Evolutionary conservation across 2,888 invertebrate genomes (phyloP).

Genomic region (Pycnomerus fuliginosus): DNA sequence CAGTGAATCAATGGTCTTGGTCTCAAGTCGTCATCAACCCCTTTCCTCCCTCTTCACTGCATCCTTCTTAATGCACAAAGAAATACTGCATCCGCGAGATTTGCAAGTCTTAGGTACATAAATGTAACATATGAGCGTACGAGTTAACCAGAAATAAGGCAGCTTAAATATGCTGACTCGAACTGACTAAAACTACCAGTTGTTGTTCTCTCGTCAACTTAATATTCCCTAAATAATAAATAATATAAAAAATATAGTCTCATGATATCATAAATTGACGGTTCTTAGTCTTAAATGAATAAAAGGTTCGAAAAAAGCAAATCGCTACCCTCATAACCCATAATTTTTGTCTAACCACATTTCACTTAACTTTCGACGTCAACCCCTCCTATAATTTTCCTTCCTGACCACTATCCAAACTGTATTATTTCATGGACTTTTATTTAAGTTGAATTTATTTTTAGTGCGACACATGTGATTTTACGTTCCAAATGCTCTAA

Average conservation of each 20-base stretch:
- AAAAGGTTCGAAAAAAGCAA: slow-evolving; percentile 37
- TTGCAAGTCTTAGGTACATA: no score
- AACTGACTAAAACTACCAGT: no score
- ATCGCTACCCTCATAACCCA: slow-evolving; percentile 31
- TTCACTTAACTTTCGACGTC: slow-evolving; percentile 19
- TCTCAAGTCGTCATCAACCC: slow-evolving; percentile 41
- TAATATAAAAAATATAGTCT: no score
- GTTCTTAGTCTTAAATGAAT: slow-evolving; percentile 34
- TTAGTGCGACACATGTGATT: slow-evolving; percentile 12
- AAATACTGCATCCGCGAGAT: background rate
- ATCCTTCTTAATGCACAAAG: slow-evolving; percentile 8
- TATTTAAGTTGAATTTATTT: slow-evolving; percentile 11
- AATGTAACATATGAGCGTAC: no score
- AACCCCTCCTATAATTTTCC: slow-evolving; percentile 15
- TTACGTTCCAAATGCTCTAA: slow-evolving; percentile 3
- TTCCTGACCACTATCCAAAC: slow-evolving; percentile 3
- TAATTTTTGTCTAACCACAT: slow-evolving; percentile 27
- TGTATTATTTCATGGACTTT: slow-evolving; percentile 16
- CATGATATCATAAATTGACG: no score
- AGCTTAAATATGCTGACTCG: no score
- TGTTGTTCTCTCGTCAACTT: no score
- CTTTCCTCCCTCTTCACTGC: slow-evolving; percentile 16
- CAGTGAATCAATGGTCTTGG: slow-evolving; percentile 49
- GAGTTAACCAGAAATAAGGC: no score
- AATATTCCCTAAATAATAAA: no score